Evolutionary conservation across 2,113 vertebrate genomes (phyloP), one percentile per base, ranked within the genome.

Genomic region (Pelusios castaneus): DNA sequence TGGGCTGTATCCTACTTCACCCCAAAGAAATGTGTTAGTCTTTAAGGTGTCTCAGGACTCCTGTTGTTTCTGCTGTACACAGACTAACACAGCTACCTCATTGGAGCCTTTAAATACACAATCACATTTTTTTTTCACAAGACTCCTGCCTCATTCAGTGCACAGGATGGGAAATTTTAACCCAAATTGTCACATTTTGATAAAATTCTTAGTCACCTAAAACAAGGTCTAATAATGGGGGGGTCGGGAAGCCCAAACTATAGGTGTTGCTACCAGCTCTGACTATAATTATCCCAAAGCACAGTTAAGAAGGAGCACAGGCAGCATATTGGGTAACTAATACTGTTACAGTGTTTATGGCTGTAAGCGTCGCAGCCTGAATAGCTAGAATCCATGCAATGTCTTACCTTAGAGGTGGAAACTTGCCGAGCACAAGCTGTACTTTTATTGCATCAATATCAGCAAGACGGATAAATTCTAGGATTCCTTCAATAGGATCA

Each of bases 361-460:
- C 60, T 73, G 60, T 45, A 95, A 60, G 31, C 10, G 76, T 22
- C 17, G n/a, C 63, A 88, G 92, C 60, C 47, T 25, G 60, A 8
- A 29, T 34, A 83, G 89, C 25, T 54, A 54, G 89, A 95, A 91
- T 2, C 10, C 80, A 70, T 49, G 56, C 54, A 91, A 92, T 31
- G 21, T 12, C 82, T 95, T 94, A 97, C 97, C 97, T 94, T 82
- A 97, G 58, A 60, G 67, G 87, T 90, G 97, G 96, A 91, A 96
- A 95, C 25, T 96, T 92, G 82, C 51, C 82, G 51, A 97, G 92
- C 41, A 96, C 67, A 84, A 97, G 94, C 41, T 96, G 91, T 95
- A 97, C 96, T 96, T 96, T 97, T 96, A 96, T 97, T 25, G 95
- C 96, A n/a, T 97, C 95, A 4, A 90, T 29, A 85, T 97, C 87